These are phyloP conservation scores for Lepus timidus DNA, from an alignment of 2,113 vertebrate genomes.

Conservation along the genomic window DNA sequence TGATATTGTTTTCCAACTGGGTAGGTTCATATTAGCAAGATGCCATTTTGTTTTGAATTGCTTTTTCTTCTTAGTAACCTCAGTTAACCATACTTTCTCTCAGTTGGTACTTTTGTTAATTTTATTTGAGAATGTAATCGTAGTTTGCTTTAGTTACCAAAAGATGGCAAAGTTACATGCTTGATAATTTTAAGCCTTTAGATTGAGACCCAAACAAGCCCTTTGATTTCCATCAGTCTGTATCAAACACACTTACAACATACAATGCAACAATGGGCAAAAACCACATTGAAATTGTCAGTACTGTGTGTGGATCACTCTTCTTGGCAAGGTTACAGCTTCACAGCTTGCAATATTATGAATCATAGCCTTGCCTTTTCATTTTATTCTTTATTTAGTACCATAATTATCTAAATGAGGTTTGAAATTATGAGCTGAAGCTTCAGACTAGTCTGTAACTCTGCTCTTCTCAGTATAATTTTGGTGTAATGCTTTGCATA, in stretches of 20 bases:
- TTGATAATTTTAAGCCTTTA: not conserved
- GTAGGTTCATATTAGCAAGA: not conserved
- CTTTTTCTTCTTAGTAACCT: too few species aligned
- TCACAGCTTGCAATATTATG: slow-evolving; percentile 64
- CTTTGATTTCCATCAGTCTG: not conserved
- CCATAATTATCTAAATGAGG: slow-evolving; percentile 75
- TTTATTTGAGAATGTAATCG: not conserved
- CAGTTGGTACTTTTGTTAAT: too few species aligned
- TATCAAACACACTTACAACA: not conserved
- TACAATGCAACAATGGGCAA: not conserved
- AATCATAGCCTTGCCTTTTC: slow-evolving; percentile 75
- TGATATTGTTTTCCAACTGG: not conserved
- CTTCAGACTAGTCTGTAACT: slow-evolving; percentile 73
- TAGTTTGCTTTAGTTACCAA: slow-evolving; percentile 26
- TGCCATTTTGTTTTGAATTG: slow-evolving; percentile 19
- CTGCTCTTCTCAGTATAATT: slow-evolving; percentile 61
- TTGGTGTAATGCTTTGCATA: slow-evolving; percentile 42
- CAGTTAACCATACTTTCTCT: too few species aligned
- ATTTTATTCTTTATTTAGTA: slow-evolving; percentile 77
- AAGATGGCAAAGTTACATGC: slow-evolving; percentile 35
- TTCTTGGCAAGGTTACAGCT: slow-evolving; percentile 34
- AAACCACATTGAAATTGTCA: not conserved
- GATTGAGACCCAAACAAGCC: not conserved
- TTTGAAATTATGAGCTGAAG: slow-evolving; percentile 71
- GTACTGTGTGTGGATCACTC: not conserved